Evolutionary conservation across 2,113 vertebrate species (phyloP).

Genomic region (Gopherus flavomarginatus): DNA sequence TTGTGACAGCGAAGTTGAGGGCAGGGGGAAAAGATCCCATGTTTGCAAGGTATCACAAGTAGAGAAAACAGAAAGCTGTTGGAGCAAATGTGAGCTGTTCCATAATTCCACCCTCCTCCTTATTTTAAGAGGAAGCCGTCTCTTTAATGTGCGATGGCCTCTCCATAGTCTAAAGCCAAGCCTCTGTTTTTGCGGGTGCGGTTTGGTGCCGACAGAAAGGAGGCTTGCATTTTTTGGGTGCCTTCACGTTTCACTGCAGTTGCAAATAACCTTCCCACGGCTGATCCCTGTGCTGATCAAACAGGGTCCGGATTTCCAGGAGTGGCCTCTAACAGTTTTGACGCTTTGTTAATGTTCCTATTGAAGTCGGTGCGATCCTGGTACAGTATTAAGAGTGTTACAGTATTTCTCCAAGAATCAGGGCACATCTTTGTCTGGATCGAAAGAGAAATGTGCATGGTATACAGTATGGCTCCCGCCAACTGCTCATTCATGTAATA

Average conservation of each 20-base stretch:
- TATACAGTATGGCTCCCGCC: neutral
- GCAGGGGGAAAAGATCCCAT: neutral
- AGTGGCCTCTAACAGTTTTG: neutral
- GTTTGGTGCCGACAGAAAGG: neutral
- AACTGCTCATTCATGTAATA: neutral
- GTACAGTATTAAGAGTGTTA: neutral
- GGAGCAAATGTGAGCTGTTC: rapidly evolving
- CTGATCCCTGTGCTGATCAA: rapidly evolving
- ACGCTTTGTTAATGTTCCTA: neutral
- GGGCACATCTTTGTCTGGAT: neutral
- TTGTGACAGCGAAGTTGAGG: neutral
- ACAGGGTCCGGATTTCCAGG: neutral
- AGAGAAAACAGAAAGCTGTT: neutral
- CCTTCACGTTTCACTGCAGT: rapidly evolving
- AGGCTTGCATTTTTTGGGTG: rapidly evolving
- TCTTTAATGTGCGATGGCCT: rapidly evolving
- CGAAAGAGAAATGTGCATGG: neutral
- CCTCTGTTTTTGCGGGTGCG: neutral
- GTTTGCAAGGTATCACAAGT: neutral
- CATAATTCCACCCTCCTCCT: rapidly evolving
- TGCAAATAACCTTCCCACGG: neutral
- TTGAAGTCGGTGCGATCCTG: neutral
- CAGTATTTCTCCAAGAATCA: neutral
- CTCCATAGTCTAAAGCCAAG: rapidly evolving
- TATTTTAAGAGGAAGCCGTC: neutral